phyloP scores from a whole-genome alignment of 2,888 invertebrate genomes.

The Itoplectis maculator region DNA sequence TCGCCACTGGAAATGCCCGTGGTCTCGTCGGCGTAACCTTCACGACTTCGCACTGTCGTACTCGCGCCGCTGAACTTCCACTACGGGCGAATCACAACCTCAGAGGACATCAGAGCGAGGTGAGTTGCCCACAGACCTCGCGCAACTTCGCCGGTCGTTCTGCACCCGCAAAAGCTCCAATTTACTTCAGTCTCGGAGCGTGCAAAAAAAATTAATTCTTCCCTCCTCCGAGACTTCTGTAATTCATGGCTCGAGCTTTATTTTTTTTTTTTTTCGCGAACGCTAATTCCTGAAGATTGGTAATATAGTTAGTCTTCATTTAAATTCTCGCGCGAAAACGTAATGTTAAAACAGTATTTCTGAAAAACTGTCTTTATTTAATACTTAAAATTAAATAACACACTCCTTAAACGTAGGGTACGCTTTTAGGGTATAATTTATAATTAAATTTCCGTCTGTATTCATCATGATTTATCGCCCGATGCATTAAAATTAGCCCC shows the following conservation, averaged over 20 bases:
- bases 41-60: slow-evolving; percentile 96
- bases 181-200: slow-evolving; percentile 14
- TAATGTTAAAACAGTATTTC: too few species aligned
- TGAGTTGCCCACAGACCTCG: slow-evolving; percentile 85
- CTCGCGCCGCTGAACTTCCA: slow-evolving; percentile 92
- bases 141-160: background rate
- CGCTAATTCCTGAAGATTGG: too few species aligned
- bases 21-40: slow-evolving; percentile 98
- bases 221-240: background rate
- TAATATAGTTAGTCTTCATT: too few species aligned
- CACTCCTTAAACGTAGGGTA: too few species aligned
- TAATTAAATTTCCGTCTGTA: background rate
- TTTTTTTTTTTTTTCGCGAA: too few species aligned
- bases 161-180: background rate
- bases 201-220: background rate
- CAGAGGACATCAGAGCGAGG: slow-evolving; percentile 98
- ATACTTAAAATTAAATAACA: too few species aligned
- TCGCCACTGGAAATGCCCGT: slow-evolving; percentile 97
- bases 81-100: slow-evolving; percentile 98
- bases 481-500: background rate
- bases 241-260: background rate
- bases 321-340: too few species aligned
- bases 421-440: too few species aligned
- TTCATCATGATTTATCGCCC: background rate
- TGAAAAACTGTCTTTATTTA: too few species aligned